Conservation (phyloP, 2,888 invertebrate genomes). For the Hypercompe scribonia region DNA sequence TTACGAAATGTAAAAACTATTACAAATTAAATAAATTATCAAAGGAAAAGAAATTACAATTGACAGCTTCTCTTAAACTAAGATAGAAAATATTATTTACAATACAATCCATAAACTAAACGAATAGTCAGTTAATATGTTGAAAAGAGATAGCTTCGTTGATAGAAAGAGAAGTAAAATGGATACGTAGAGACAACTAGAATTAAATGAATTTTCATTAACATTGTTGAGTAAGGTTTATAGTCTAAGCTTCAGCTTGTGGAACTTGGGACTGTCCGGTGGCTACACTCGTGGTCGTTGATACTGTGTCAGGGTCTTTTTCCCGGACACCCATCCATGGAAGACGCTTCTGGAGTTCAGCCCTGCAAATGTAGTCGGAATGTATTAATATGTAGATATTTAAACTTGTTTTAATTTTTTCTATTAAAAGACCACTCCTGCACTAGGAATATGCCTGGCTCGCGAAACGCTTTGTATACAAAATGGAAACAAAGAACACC, state of each 20-base stretch:
- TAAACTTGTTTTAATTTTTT: too few species aligned
- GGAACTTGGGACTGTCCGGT: conserved; percentile 64
- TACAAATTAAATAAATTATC: background rate
- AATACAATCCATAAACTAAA: background rate
- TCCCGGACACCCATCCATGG: conserved; percentile 92
- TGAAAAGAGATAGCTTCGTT: background rate
- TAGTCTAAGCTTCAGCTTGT: conserved; percentile 63
- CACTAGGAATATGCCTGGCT: too few species aligned
- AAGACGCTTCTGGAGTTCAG: conserved; percentile 92
- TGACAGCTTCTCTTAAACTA: background rate
- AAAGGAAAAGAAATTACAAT: background rate
- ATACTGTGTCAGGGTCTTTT: conserved; percentile 85
- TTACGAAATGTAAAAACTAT: background rate
- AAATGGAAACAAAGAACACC: too few species aligned
- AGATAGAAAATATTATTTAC: background rate
- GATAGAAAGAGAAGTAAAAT: background rate
- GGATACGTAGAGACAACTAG: conserved; percentile 3
- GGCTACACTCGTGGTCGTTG: conserved; percentile 83
- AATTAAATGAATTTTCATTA: conserved; percentile 34
- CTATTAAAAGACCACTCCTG: too few species aligned
- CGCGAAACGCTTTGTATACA: too few species aligned
- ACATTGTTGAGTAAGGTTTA: conserved; percentile 11
- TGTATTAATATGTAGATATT: background rate
- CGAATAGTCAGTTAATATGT: background rate
- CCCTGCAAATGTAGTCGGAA: conserved; percentile 74